phyloP scores from a whole-genome alignment of 1,140 invertebrate species.

The Bursaphelenchus mucronatus region DNA sequence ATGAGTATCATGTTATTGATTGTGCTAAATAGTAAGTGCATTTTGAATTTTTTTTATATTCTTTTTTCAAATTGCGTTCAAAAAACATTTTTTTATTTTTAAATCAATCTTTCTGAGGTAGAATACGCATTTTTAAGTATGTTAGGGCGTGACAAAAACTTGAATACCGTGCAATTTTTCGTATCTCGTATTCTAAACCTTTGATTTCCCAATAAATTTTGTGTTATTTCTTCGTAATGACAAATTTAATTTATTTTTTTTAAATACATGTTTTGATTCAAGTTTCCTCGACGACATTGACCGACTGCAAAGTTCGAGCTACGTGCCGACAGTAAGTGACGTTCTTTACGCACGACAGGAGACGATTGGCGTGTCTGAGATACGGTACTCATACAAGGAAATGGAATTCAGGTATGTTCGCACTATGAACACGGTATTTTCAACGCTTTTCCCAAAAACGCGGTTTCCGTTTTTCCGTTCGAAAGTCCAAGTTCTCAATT shows the following conservation, averaged over 20 bases:
- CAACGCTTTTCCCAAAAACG: slow-evolving; percentile 66
- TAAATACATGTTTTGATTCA: slow-evolving; percentile 30
- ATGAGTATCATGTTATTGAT: slow-evolving; percentile 22
- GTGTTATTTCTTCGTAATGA: slow-evolving; percentile 65
- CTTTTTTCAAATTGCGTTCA: too few species aligned
- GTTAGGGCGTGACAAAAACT: too few species aligned
- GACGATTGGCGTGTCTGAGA: slow-evolving; percentile 35
- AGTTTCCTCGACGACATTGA: slow-evolving; percentile 93
- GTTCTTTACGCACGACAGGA: slow-evolving; percentile 26
- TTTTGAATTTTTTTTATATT: slow-evolving; percentile 79
- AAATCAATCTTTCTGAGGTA: slow-evolving; percentile 88
- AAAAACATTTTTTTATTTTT: slow-evolving; percentile 85
- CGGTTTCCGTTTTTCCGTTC: too few species aligned
- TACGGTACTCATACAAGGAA: slow-evolving; percentile 33
- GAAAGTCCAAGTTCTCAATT: too few species aligned
- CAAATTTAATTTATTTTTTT: slow-evolving; percentile 60
- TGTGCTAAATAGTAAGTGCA: slow-evolving; percentile 43
- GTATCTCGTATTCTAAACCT: too few species aligned
- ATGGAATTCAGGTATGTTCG: slow-evolving; percentile 33
- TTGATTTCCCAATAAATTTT: too few species aligned
- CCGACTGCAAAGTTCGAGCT: slow-evolving; percentile 80
- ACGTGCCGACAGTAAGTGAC: slow-evolving; percentile 72
- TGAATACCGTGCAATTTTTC: too few species aligned
- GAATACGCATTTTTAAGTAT: slow-evolving; percentile 79
- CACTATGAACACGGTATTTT: not conserved